Evolutionary conservation across 2,888 invertebrate genomes (phyloP).

Genomic region (Agrypnus murinus): DNA sequence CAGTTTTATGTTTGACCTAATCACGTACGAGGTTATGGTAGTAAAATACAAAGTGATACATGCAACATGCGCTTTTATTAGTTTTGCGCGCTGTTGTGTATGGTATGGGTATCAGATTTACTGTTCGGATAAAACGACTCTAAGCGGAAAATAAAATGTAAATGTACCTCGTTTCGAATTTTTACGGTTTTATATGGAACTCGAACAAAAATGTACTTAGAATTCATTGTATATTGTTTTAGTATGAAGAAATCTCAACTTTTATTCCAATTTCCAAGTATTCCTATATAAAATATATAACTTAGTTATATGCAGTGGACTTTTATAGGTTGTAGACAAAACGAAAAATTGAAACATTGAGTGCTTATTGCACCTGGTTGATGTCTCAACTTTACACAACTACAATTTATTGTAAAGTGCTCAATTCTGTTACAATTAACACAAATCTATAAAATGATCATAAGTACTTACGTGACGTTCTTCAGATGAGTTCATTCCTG

Average conservation of each 20-base stretch:
- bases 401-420: too few relatives aligned
- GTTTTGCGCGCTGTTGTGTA: constrained; percentile 43
- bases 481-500: constrained; percentile 78
- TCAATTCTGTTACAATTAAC: background rate
- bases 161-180: constrained; percentile 38
- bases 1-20: constrained; percentile 39
- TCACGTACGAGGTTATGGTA: constrained; percentile 45
- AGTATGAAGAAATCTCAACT: too few relatives aligned
- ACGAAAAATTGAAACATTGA: too few relatives aligned
- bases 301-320: background rate
- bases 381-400: too few relatives aligned
- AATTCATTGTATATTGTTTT: constrained; percentile 19
- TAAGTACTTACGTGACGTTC: constrained; percentile 78
- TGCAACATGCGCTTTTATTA: constrained; percentile 48
- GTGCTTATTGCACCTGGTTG: too few relatives aligned
- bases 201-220: constrained; percentile 14
- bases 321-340: too few relatives aligned
- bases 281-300: background rate
- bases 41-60: constrained; percentile 53
- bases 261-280: too few relatives aligned
- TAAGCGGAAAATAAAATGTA: constrained; percentile 41
- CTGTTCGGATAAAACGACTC: constrained; percentile 39
- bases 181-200: constrained; percentile 37
- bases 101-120: constrained; percentile 45
- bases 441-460: background rate